Percentiles rank a stretch among this genome's conserved stretches.
phyloP scores from a whole-genome alignment of 2,797 vertebrate species.

The Lithobates pipiens region DNA sequence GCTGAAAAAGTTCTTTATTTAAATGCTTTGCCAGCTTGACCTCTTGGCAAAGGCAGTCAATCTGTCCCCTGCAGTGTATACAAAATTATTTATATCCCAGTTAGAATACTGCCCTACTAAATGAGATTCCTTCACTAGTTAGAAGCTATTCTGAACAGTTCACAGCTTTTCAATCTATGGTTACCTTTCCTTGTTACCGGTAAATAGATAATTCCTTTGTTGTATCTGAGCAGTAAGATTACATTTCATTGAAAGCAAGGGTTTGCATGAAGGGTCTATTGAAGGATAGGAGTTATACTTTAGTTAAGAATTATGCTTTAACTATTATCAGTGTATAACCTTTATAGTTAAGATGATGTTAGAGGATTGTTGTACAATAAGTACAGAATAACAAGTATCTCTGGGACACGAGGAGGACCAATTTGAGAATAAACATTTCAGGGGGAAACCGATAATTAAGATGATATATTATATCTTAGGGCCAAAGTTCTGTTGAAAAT shows the following conservation, averaged over 20 bases:
- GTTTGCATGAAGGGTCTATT: too few relatives aligned
- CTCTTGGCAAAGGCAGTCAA: constrained; percentile 59
- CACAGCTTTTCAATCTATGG: background rate
- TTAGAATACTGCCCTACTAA: constrained; percentile 18
- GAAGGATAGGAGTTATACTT: too few relatives aligned
- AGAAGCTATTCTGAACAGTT: constrained; percentile 3
- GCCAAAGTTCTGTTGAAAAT: too few relatives aligned
- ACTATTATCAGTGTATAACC: too few relatives aligned
- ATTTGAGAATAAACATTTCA: too few relatives aligned
- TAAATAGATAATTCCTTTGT: background rate
- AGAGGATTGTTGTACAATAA: too few relatives aligned
- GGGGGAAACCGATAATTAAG: too few relatives aligned
- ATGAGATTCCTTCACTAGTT: background rate
- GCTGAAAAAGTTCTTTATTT: constrained; percentile 61
- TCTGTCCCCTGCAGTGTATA: constrained; percentile 56
- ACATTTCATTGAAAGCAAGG: background rate
- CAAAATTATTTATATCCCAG: constrained; percentile 59
- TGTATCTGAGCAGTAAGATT: background rate
- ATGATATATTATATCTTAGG: too few relatives aligned
- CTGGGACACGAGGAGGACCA: too few relatives aligned
- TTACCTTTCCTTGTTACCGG: background rate
- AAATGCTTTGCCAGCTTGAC: constrained; percentile 60
- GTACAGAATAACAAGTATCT: too few relatives aligned
- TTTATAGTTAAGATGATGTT: too few relatives aligned
- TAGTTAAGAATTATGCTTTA: too few relatives aligned